Conservation (phyloP, 2,113 vertebrate species). For the Eretmochelys imbricata region DNA sequence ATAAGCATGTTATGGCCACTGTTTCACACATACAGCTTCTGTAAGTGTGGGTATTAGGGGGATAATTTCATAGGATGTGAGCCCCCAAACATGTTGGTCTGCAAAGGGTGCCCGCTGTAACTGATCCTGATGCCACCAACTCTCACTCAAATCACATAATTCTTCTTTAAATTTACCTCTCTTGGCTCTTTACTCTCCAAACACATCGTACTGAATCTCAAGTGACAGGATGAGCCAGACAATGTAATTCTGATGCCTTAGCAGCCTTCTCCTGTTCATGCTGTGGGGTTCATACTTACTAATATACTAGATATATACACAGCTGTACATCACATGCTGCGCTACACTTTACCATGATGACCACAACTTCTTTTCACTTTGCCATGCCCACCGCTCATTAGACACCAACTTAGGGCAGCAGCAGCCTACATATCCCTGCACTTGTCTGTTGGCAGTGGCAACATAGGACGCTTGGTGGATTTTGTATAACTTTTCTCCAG, state of each 20-base stretch:
- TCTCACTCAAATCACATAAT: neutral
- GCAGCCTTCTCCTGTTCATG: neutral
- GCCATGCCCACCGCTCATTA: fast-evolving
- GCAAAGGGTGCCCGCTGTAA: neutral
- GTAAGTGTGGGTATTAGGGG: neutral
- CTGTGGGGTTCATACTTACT: neutral
- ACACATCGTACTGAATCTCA: neutral
- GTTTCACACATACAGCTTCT: neutral
- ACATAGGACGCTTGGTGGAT: neutral
- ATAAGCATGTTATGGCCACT: neutral
- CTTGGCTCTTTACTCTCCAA: neutral
- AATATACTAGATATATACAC: neutral
- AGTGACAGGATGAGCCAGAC: neutral
- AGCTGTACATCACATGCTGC: neutral
- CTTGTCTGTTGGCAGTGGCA: neutral
- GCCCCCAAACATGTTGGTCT: neutral
- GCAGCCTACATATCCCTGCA: neutral
- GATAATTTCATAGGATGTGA: neutral
- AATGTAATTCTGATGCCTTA: neutral
- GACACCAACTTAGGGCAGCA: neutral
- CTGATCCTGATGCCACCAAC: neutral
- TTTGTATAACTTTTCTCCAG: neutral
- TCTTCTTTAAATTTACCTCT: too few species aligned
- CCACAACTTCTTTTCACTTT: neutral
- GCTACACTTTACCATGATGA: neutral